Evolutionary conservation across 2,113 vertebrate genomes (phyloP).

Genomic region (Sisor rabdophorus): DNA sequence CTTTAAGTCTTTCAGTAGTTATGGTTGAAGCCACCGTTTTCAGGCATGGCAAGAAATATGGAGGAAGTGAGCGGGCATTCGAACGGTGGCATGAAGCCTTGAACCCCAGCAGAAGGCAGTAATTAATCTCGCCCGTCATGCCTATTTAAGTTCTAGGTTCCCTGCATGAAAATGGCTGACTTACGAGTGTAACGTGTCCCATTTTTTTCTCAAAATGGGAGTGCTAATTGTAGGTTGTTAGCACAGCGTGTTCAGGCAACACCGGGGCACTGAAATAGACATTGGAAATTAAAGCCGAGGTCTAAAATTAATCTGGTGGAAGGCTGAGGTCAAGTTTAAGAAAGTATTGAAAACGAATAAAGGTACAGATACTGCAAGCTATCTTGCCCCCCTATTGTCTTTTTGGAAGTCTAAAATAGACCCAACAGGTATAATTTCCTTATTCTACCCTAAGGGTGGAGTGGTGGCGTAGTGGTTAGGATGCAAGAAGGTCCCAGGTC

Average conservation of each 20-base stretch:
- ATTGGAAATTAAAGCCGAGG: not conserved
- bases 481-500: too few relatives aligned
- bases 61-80: constrained; percentile 1
- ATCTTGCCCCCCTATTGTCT: too few relatives aligned
- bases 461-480: too few relatives aligned
- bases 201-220: not conserved
- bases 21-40: constrained; percentile 9
- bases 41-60: not conserved
- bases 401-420: too few relatives aligned
- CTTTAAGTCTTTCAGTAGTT: constrained; percentile 2
- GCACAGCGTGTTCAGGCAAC: constrained; percentile 16
- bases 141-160: constrained; percentile 14
- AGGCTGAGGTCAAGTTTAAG: not conserved
- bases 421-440: too few relatives aligned
- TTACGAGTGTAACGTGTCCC: constrained; percentile 1
- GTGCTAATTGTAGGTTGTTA: constrained; percentile 16
- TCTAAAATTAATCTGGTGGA: not conserved
- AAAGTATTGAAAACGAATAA: not conserved
- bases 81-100: not conserved
- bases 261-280: not conserved
- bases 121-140: constrained; percentile 18
- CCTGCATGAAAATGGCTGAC: constrained; percentile 20
- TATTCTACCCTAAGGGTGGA: too few relatives aligned
- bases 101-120: not conserved
- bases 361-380: not conserved